These are phyloP conservation scores for Andrena hattorfiana DNA, from an alignment of 2,888 invertebrate genomes.

Conservation along the genomic window DNA sequence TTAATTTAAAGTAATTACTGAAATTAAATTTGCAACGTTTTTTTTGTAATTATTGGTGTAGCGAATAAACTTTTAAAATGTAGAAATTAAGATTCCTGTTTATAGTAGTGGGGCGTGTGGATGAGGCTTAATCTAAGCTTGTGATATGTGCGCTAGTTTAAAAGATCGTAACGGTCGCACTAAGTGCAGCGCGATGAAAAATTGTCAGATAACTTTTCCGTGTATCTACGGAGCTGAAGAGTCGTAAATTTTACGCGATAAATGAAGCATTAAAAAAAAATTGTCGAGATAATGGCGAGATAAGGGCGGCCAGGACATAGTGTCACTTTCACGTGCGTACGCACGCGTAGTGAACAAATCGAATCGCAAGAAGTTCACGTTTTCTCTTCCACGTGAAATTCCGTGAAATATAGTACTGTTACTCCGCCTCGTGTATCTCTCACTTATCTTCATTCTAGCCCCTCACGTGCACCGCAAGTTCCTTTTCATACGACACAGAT, in stretches of 20 bases:
- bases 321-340: slow-evolving; percentile 23
- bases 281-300: slow-evolving; percentile 5
- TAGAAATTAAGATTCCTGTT: too few species aligned
- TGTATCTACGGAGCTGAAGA: not conserved
- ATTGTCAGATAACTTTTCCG: not conserved
- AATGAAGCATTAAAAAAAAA: not conserved
- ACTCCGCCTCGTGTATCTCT: slow-evolving; percentile 29
- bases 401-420: slow-evolving; percentile 33
- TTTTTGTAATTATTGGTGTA: too few species aligned
- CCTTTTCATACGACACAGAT: slow-evolving; percentile 8
- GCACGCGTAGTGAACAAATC: slow-evolving; percentile 8
- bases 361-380: slow-evolving; percentile 29
- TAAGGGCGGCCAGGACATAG: slow-evolving; percentile 4
- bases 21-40: too few species aligned
- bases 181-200: not conserved
- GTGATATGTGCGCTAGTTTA: not conserved
- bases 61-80: too few species aligned
- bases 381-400: slow-evolving; percentile 40
- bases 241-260: not conserved
- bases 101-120: too few species aligned
- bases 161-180: not conserved
- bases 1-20: too few species aligned
- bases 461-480: slow-evolving; percentile 9
- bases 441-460: slow-evolving; percentile 24
- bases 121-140: too few species aligned